phyloP scores from a whole-genome alignment of 2,888 invertebrate genomes.

The Hypselothyrea guttata region DNA sequence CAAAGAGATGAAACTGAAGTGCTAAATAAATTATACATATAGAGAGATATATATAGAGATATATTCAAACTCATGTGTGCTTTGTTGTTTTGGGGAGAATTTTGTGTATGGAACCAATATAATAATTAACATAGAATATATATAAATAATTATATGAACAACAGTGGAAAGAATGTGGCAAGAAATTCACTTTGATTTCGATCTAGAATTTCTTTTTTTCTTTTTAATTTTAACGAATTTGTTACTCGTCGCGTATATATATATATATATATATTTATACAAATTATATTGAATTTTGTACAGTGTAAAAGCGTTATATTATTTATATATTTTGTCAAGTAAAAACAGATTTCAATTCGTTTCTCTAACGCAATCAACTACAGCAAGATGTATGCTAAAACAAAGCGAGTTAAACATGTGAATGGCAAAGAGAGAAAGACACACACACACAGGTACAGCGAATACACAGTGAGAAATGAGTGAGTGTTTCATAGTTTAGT shows the following conservation, averaged over 20 bases:
- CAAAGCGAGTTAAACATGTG: constrained; percentile 41
- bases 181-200: constrained; percentile 14
- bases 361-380: constrained; percentile 33
- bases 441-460: constrained; percentile 13
- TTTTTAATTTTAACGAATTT: constrained; percentile 23
- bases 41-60: constrained; percentile 23
- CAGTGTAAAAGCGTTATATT: constrained; percentile 71
- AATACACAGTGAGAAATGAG: constrained; percentile 22
- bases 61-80: constrained; percentile 62
- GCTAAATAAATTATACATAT: constrained; percentile 28
- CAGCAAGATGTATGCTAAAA: constrained; percentile 34
- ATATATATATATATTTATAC: constrained; percentile 29
- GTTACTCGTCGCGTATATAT: no score
- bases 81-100: constrained; percentile 6
- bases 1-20: constrained; percentile 38
- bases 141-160: constrained; percentile 57
- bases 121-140: constrained; percentile 6
- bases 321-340: constrained; percentile 15
- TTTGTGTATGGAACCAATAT: constrained; percentile 15
- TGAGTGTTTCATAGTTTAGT: constrained; percentile 29
- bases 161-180: constrained; percentile 65
- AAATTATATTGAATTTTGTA: constrained; percentile 44
- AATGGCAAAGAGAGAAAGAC: constrained; percentile 25
- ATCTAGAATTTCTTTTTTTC: constrained; percentile 11
- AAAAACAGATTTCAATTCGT: constrained; percentile 2